Base-by-base conservation (phyloP, 92 coral and sea anemone genomes). In the Zoanthus solanderi region DNA sequence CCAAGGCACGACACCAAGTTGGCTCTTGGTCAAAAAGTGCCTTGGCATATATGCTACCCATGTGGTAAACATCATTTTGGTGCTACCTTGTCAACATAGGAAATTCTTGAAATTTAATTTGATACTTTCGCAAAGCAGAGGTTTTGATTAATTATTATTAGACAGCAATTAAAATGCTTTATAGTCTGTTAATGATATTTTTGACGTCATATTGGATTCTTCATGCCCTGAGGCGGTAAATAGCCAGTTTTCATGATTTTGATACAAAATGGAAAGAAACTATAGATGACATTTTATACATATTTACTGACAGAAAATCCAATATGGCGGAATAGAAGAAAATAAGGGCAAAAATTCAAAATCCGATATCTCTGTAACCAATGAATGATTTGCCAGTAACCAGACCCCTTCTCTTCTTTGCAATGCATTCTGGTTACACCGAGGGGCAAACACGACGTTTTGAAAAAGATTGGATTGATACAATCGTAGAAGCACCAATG, bases 31-130 rank as follows among this genome's bases (percentile, higher is more conserved):
- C 87, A 82, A 88, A 73, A 85, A 53, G 73, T 72, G 71, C 75
- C 87, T 80, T 88, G 60, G 81, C 60, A 53, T 78, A 80, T 60
- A 80, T 88, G 50, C 75, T 30, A 42, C 50, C 78, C 30, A 79
- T 84, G 60, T 71, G 67, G 87, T 71, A 88, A 88, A 88, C 75
- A 88, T 71, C 17, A 54, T 69, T 87, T 78, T 87, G 72, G 86
- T 87, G 53, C 77, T 87, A 78, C 86, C 28, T 87, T 46, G 86
- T 78, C 86, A 66, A 87, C 90, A 87, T 78, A 23, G 90, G 45
- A 78, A 87, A 78, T 78, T 87, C 16, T 54, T 75, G 73, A 47
- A 17, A 44, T 78, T 78, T 87, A 78, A 87, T 78, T 65, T 23
- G 76, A 56, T 81, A 87, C 86, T 67, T 76, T 87, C 72, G 53